These are phyloP conservation scores for Ispidina lecontei DNA, from an alignment of 2,797 vertebrate species.

Conservation along the genomic window DNA sequence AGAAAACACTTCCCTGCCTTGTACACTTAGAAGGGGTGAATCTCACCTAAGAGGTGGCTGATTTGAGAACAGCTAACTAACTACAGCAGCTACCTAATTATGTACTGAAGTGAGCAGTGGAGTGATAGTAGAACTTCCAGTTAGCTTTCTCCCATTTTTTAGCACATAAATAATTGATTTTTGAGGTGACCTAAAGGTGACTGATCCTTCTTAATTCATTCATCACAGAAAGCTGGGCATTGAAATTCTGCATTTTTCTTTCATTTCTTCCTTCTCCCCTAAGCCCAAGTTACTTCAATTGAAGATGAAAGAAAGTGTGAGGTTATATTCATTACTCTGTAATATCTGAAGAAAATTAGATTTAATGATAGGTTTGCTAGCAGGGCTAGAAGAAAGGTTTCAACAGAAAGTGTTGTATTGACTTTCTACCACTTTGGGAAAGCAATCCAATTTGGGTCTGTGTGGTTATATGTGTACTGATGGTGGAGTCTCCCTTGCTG, in stretches of 20 bases:
- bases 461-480: neutral
- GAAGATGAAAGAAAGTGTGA: neutral
- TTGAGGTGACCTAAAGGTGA: neutral
- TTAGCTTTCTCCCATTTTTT: neutral
- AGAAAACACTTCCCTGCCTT: neutral
- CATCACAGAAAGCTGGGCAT: neutral
- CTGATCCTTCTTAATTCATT: neutral
- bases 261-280: neutral
- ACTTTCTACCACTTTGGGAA: slow-evolving; percentile 20
- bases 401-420: neutral
- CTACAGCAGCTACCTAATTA: neutral
- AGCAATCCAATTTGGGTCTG: neutral
- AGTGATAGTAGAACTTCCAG: neutral
- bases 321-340: slow-evolving; percentile 1
- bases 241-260: neutral
- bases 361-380: slow-evolving; percentile 26
- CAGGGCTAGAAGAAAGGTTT: neutral
- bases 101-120: neutral
- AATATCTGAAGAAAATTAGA: slow-evolving; percentile 17
- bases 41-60: neutral
- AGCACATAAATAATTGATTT: neutral
- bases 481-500: neutral
- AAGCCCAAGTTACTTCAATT: neutral
- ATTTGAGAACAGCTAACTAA: neutral
- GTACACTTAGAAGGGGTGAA: neutral